Evolutionary conservation across 2,888 invertebrate species (phyloP).

Genomic region (Ctena decussata): DNA sequence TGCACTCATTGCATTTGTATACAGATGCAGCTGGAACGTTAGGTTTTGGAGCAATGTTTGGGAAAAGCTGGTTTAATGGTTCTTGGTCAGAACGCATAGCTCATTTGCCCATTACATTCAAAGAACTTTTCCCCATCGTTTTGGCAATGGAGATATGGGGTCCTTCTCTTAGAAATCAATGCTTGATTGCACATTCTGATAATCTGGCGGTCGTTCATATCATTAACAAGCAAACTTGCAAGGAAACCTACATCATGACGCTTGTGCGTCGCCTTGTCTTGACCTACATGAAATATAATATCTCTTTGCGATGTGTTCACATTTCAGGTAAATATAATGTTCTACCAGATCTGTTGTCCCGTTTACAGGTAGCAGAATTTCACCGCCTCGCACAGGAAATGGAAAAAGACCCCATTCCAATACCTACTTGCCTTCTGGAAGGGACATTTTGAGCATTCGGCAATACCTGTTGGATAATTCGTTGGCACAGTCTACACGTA

Average conservation of each 20-base stretch:
- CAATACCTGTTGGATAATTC: not conserved
- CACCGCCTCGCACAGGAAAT: constrained; percentile 2
- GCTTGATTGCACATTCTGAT: constrained; percentile 53
- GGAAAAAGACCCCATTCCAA: constrained; percentile 8
- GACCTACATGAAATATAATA: constrained; percentile 36
- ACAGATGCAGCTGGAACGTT: not conserved
- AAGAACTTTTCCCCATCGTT: not conserved
- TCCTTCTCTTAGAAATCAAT: constrained; percentile 13
- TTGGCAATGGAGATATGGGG: not conserved
- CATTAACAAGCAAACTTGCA: constrained; percentile 52
- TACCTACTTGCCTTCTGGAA: constrained; percentile 25
- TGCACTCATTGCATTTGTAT: not conserved
- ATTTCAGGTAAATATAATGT: constrained; percentile 36
- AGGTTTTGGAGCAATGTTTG: not conserved
- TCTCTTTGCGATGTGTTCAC: constrained; percentile 40
- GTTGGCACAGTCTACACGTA: constrained; percentile 18
- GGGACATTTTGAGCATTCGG: not conserved
- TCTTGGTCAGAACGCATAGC: not conserved
- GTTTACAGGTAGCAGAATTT: constrained; percentile 40
- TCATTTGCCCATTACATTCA: not conserved
- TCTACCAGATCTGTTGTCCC: constrained; percentile 33
- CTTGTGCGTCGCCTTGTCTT: constrained; percentile 50
- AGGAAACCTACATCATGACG: constrained; percentile 36
- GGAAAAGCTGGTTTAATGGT: not conserved
- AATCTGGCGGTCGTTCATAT: constrained; percentile 56